phyloP scores from a whole-genome alignment of 2,113 vertebrate genomes.

The Oenanthe oenanthe region DNA sequence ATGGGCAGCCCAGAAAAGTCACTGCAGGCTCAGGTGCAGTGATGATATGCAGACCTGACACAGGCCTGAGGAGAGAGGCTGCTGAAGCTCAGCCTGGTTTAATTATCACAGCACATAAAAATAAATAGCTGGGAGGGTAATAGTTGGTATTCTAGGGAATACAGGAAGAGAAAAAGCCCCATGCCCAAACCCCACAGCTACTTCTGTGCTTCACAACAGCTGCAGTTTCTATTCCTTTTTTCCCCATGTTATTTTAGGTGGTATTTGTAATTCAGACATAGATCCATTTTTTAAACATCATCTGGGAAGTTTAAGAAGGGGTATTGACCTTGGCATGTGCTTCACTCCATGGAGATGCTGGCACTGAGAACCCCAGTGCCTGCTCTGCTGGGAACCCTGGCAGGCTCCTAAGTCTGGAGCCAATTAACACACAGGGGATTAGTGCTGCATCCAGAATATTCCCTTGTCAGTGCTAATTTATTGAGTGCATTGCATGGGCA shows the following conservation, averaged over 20 bases:
- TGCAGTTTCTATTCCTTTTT: neutral
- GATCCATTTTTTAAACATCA: neutral
- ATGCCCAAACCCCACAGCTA: neutral
- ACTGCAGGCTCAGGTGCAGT: neutral
- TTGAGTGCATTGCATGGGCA: neutral
- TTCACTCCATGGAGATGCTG: neutral
- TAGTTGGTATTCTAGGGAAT: neutral
- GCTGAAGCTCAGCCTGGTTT: neutral
- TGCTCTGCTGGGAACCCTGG: neutral
- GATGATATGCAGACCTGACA: neutral
- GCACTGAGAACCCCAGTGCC: neutral
- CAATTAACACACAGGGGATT: neutral
- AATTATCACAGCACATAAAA: neutral
- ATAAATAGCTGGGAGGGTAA: neutral
- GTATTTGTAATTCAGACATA: neutral
- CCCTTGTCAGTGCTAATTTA: neutral
- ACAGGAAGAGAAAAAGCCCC: neutral
- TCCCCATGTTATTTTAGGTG: neutral
- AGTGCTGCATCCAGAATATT: neutral
- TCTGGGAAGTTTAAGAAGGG: neutral
- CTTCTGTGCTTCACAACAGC: neutral
- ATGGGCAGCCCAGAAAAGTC: neutral
- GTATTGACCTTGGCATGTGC: neutral
- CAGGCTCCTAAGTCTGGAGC: neutral
- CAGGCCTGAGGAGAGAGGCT: neutral